Evolutionary conservation across 2,113 vertebrate species (phyloP), one percentile per base, ranked within the genome.

Genomic region (Poeciliopsis retropinna): DNA sequence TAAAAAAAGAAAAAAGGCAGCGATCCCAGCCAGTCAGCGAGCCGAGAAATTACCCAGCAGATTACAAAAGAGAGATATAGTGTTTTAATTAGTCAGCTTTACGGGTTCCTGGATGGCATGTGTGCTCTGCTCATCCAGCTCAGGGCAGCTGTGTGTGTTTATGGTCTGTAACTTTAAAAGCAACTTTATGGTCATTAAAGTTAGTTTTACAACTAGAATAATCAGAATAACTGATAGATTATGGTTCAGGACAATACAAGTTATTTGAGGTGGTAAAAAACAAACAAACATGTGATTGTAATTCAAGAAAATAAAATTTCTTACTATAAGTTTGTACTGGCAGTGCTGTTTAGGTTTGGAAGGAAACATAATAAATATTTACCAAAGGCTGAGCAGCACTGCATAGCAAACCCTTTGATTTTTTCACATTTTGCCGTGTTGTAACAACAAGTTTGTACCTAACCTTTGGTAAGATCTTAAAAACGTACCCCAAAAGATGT

Each of bases 21-120:
- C 3, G 37, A 31, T 34, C 30, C 13, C 28, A 29, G 39, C 27
- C 66, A n/a, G 10, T 22, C 30, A 69, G 29, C 70, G n/a, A 61
- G 57, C 69, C 31, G 60, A 61, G 69, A 70, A 70, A 62, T 29
- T 41, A 19, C 34, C 19, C 70, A 11, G 69, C 14, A 47, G 19
- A 64, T 64, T 73, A 31, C 7, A 47, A 64, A 17, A 71, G 0
- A 65, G 22, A 70, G 63, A 65, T 64, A 70, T 77, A 31, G 28
- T 30, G 68, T 71, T 29, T 77, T 64, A 65, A 65, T 70, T 60
- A 65, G 68, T 60, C 5, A 72, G 30, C 31, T 65, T 34, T 57
- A 65, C 17, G 5, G 17, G 63, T 37, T 61, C 29, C 75, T 60
- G 61, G 13, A 19, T 39, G 28, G 37, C 30, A 31, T 44, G 37